Base-by-base conservation (phyloP, 2,113 vertebrate genomes). In the Corvus cornix region DNA sequence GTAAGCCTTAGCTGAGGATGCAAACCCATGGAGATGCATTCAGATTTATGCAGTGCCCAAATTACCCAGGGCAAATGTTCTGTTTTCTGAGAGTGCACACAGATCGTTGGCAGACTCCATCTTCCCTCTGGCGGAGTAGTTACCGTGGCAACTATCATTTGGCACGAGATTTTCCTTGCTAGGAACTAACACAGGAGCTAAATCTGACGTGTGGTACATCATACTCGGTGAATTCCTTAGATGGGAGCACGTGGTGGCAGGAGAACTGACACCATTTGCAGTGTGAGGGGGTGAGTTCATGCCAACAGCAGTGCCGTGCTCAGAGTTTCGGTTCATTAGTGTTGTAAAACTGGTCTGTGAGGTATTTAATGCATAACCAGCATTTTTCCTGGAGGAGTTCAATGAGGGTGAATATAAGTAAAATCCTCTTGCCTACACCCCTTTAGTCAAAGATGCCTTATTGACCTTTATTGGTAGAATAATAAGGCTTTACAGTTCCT, bases 61-160 rank as follows among this genome's bases (percentile, higher is more conserved):
- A 60, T 84, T 46, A 73, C 81, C 69, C 23, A 35, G 44, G 77
- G 74, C 28, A 53, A 80, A 46, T 28, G 9, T 33, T 84, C 33
- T 69, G 37, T 60, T 60, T 66, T 41, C 28, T 31, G 44, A 84
- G 51, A 92, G 46, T 5, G 11, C 48, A 24, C 56, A 11, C n/a
- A 83, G 75, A 48, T 80, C 5, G 1, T 52, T 10, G 5, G 94
- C 78, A 62, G 56, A 88, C 59, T 79, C 83, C 62, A 2, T 86
- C 75, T 43, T 82, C 76, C 75, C 88, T 87, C 59, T 37, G 75
- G 70, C 74, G 80, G 88, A 95, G 86, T 67, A 79, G 96, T 97
- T 97, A 94, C 96, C 96, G 87, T 96, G 95, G 94, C 94, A 97
- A 96, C 93, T 94, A 59, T 79, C 5, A 1, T 68, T 86, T 63